These are phyloP conservation scores for Phrynosoma blainvillii DNA, from an alignment of 2,113 vertebrate species.

Conservation along the genomic window DNA sequence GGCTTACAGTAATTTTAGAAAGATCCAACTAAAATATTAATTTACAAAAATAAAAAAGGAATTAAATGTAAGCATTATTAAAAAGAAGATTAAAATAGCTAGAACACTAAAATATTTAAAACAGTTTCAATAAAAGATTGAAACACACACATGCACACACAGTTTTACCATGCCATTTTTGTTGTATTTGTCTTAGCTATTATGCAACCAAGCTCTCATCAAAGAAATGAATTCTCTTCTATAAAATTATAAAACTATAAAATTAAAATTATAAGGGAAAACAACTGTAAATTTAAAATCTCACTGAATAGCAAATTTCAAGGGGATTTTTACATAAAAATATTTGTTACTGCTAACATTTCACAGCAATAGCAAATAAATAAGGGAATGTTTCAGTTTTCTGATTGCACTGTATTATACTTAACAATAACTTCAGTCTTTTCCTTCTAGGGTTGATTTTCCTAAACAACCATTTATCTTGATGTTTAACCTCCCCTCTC, in stretches of 20 bases:
- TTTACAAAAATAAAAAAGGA: no score
- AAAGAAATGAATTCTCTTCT: slow-evolving; percentile 43
- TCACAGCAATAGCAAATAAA: slow-evolving; percentile 56
- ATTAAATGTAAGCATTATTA: no score
- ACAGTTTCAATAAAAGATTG: no score
- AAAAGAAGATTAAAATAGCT: no score
- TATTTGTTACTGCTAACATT: slow-evolving; percentile 56
- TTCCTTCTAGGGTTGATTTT: slow-evolving; percentile 60
- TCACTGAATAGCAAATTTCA: slow-evolving; percentile 45
- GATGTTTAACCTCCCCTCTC: slow-evolving; percentile 14
- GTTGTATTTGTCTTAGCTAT: slow-evolving; percentile 38
- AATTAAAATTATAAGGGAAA: slow-evolving; percentile 34
- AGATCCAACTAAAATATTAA: no score
- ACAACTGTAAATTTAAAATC: slow-evolving; percentile 44
- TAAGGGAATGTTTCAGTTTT: slow-evolving; percentile 35
- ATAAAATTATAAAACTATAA: slow-evolving; percentile 26
- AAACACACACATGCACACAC: no score
- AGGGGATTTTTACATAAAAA: slow-evolving; percentile 35
- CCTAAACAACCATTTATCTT: slow-evolving; percentile 67
- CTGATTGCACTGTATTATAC: slow-evolving; percentile 68
- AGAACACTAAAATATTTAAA: no score
- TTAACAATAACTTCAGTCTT: slow-evolving; percentile 63
- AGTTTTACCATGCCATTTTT: neutral
- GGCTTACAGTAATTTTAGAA: no score
- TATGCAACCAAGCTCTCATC: slow-evolving; percentile 45